Evolutionary conservation across 2,888 invertebrate genomes (phyloP), one percentile per base, ranked within the genome.

Genomic region (Myathropa florea): DNA sequence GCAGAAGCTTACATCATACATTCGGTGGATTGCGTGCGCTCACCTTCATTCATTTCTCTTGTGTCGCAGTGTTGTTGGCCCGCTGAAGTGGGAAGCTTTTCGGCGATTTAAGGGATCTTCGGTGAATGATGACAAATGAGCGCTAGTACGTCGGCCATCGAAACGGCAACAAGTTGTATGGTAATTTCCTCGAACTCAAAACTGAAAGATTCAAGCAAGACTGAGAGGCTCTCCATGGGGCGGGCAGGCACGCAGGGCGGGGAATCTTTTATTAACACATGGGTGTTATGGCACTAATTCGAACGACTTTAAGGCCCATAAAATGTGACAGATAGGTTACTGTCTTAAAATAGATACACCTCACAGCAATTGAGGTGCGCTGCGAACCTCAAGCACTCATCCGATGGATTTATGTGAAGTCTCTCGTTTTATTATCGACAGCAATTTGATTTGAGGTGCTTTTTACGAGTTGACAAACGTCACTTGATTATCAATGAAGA

Each of bases 241-340:
- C 46, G n/a, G 39, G 4, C 39, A 46, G 46, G 4, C 46, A 10
- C 1, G 33, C 71, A 55, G n/a, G 18, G 24, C n/a, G 10, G 3
- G 33, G 33, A 12, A 10, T 39, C n/a, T 63, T 78, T 78, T 61
- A 64, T 36, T 67, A 61, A 30, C 65, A 26, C 46, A 33, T 36
- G 18, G 65, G 53, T 60, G 57, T 79, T 72, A 79, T 30, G 39
- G 77, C 33, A 55, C 24, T 63, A 63, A 61, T 7, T 23, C 39
- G 30, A 30, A 59, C n/a, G 64, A 65, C 65, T 60, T 33, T 59
- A 71, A 60, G 59, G 46, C 63, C 59, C 46, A 28, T 59, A 53
- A 65, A 72, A 65, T 28, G 28, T 71, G 78, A 78, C 64, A 36
- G 64, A 57, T 64, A 64, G 63, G 63, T 55, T 68, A 28, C 23